Base-by-base conservation (phyloP, 2,888 invertebrate species). In the Erynnis tages region DNA sequence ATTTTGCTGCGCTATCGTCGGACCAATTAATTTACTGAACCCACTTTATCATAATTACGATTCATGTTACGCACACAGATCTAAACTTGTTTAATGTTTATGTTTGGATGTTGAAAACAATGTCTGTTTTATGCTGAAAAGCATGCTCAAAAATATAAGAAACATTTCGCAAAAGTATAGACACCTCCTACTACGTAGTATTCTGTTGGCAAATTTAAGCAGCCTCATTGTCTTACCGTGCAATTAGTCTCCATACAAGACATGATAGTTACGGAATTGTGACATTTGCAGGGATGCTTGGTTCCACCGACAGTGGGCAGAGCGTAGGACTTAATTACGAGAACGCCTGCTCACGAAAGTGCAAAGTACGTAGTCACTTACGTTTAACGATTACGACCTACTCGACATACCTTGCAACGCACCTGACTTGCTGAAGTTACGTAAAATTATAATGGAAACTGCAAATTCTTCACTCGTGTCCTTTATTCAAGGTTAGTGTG, bases 251-350 rank as follows among this genome's bases (percentile, higher is more conserved):
- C 19, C 37, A 14, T 17, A 25, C 11, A 17, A 49, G 23, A 50
- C 25, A 34, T 43, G 43, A 50, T 50, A 43, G 13, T 41, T 49
- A 41, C 13, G 35, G 13, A 35, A 41, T 50, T 50, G 35, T 43
- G 27, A 50, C 50, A 50, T 14, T 50, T 29, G 27, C 41, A 35
- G 50, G 50, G 50, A 50, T 50, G 50, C 27, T 50, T 25, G 43
- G 13, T 21, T 8, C 5, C 21, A 5, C 4, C 4, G 3, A 11
- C 10, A 14, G 50, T 49, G 25, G 49, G 49, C 32, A 30, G 43
- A n/a, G 34, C 43, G 50, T 50, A 43, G 50, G 50, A 43, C 14
- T 50, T 40, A 50, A 50, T 43, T 35, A 43, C 50, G 16, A 46
- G 16, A 43, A 50, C 41, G 25, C 23, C 48, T n/a, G 41, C 41